A percentile compares a stretch with the other conserved stretches of the same genome.
These are phyloP conservation scores for Chaitophorus viminalis DNA, from an alignment of 2,888 invertebrate species.

Conservation along the genomic window DNA sequence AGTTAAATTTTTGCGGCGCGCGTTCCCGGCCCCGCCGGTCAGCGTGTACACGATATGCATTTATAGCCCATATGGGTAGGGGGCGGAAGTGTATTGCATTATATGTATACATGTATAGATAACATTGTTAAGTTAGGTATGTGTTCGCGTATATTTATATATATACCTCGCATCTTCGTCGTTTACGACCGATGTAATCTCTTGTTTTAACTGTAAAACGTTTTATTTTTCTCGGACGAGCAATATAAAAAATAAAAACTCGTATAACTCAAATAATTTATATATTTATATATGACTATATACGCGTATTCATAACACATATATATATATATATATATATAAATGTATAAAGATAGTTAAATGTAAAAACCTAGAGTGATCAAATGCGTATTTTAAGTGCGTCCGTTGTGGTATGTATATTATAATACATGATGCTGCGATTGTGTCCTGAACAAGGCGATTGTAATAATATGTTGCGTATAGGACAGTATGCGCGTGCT, in stretches of 20 bases:
- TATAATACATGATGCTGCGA: too few relatives aligned
- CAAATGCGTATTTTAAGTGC: neutral
- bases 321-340: too few relatives aligned
- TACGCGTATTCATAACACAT: too few relatives aligned
- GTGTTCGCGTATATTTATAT: neutral
- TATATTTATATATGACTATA: neutral
- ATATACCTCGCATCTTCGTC: neutral
- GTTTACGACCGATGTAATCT: conserved; percentile 51
- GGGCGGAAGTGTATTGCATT: neutral
- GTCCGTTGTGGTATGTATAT: neutral
- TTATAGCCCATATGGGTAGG: too few relatives aligned
- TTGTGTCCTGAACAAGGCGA: too few relatives aligned
- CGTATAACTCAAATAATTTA: neutral
- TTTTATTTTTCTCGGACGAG: neutral
- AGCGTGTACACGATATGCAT: neutral
- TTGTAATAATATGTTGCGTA: too few relatives aligned
- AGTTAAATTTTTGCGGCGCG: neutral
- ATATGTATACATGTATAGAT: too few relatives aligned
- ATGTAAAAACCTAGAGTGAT: conserved; percentile 6
- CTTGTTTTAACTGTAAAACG: conserved; percentile 43
- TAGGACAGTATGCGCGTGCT: too few relatives aligned
- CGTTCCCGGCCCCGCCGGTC: neutral
- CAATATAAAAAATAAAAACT: neutral
- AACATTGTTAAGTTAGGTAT: neutral
- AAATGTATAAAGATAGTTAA: too few relatives aligned